Conservation (phyloP, 2,113 vertebrate species). For the Etheostoma spectabile region DNA sequence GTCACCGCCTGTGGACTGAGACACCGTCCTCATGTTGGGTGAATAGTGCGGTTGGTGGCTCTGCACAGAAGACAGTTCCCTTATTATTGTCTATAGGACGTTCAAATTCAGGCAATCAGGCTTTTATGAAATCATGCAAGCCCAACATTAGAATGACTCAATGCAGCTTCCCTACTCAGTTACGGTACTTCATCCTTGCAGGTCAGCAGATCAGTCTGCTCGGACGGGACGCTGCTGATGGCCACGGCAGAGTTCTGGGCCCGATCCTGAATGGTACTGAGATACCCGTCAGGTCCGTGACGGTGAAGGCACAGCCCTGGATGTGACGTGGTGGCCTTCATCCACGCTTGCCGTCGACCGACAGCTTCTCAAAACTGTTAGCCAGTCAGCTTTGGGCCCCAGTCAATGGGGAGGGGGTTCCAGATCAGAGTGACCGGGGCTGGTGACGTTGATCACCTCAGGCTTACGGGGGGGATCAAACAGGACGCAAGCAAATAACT, state of each 20-base stretch:
- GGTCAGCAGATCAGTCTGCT: constrained; percentile 90
- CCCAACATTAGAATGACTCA: no score
- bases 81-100: not conserved
- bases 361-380: constrained; percentile 96
- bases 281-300: constrained; percentile 91
- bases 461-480: constrained; percentile 98
- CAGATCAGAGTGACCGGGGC: constrained; percentile 95
- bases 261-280: constrained; percentile 96
- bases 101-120: not conserved
- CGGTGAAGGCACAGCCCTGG: constrained; percentile 94
- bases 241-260: constrained; percentile 96
- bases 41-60: constrained; percentile 93
- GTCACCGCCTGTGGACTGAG: constrained; percentile 93
- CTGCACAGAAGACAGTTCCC: constrained; percentile 77
- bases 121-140: no score
- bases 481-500: constrained; percentile 30
- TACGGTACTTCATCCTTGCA: constrained; percentile 99
- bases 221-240: constrained; percentile 93
- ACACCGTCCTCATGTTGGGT: constrained; percentile 94
- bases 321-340: constrained; percentile 95
- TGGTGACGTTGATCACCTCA: constrained; percentile 95
- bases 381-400: constrained; percentile 95
- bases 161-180: not conserved
- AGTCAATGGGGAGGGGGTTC: constrained; percentile 97
- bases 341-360: constrained; percentile 93